Base-by-base conservation (phyloP, 2,113 vertebrate species). In the Larimichthys polyactis region DNA sequence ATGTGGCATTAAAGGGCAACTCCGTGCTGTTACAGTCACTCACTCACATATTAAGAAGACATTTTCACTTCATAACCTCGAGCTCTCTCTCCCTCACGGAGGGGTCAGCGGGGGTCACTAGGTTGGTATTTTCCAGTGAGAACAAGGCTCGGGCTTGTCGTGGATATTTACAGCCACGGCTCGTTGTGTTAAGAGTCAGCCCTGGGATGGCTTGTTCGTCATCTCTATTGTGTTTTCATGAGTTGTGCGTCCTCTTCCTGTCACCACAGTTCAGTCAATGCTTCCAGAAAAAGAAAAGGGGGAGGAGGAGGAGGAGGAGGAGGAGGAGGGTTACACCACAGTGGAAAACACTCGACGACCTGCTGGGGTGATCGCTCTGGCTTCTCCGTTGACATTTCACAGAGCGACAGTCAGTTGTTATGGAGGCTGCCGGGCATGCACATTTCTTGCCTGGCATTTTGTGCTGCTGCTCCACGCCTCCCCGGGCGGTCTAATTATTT, bases 201-300 rank as follows among this genome's bases (percentile, higher is more conserved):
- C 73, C 60, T 40, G 49, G 71, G 77, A 73, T 74, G 22, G 67
- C 73, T 52, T 73, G 82, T 76, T 88, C 71, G 16, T 78, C 75
- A 63, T 71, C 78, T 48, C 27, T 27, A 66, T 84, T 89, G 88
- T 89, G 83, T 71, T 79, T 59, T 72, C 59, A 32, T 81, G 87
- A 87, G 71, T 71, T 79, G 85, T 62, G 83, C 9, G 87, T 75
- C 87, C 85, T 88, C 83, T 58, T 88, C 89, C 89, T 92, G 91
- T 90, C 91, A 68, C 40, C 64, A 48, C 0, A 59, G 81, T 76
- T 84, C 36, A 88, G 81, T 76, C 69, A 72, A 59, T 63, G 80
- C 76, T 69, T 88, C 77, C 54, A 75, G 54, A 81, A 76, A 82
- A 63, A 79, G 69, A 79, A 77, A 79, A 75, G 71, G 71, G 52